A percentile compares a stretch with the other conserved stretches of the same genome.
Conservation (phyloP, 2,113 vertebrate genomes). For the Hyaena hyaena region DNA sequence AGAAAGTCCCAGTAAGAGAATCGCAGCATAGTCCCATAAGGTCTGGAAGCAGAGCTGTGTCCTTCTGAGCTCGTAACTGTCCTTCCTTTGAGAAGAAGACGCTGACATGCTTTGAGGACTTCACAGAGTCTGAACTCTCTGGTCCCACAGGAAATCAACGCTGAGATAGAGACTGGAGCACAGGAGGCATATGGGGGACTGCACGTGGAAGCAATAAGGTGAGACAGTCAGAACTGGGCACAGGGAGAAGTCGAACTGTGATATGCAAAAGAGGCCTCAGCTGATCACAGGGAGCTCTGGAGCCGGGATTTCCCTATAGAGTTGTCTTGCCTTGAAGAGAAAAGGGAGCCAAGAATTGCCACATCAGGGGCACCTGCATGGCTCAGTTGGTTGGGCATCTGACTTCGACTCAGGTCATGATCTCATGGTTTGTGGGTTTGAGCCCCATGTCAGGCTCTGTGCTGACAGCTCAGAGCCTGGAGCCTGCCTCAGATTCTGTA, state of each 20-base stretch:
- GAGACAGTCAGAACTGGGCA: neutral
- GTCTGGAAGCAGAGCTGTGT: neutral
- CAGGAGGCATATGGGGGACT: neutral
- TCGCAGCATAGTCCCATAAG: neutral
- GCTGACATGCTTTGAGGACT: neutral
- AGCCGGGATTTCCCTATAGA: neutral
- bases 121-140: neutral
- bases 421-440: too few relatives aligned
- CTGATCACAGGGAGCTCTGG: neutral
- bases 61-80: neutral
- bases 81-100: neutral
- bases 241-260: neutral
- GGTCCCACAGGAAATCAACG: neutral
- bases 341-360: neutral
- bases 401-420: too few relatives aligned
- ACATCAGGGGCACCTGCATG: neutral
- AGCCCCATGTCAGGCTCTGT: too few relatives aligned
- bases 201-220: neutral
- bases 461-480: too few relatives aligned
- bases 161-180: neutral
- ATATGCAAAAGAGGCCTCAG: neutral
- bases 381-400: too few relatives aligned
- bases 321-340: neutral
- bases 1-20: neutral
- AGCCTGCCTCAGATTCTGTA: too few relatives aligned